These are phyloP conservation scores for Morpho achilles DNA, from an alignment of 2,888 invertebrate species.

Conservation along the genomic window DNA sequence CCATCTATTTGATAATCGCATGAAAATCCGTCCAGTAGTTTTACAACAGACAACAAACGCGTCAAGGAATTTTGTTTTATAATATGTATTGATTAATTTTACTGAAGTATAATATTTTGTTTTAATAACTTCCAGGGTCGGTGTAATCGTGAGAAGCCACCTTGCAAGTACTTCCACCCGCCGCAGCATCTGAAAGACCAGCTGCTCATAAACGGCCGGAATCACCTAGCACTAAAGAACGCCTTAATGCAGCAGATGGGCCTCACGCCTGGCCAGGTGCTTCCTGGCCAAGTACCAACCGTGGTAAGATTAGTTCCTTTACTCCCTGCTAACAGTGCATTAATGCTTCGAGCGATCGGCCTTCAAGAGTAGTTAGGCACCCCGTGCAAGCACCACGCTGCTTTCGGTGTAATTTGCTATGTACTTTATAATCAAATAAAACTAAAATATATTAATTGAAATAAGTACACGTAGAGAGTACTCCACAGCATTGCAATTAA, in stretches of 20 bases:
- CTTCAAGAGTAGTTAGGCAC: constrained; percentile 50
- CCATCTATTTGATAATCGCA: too few relatives aligned
- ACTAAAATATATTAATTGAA: neutral
- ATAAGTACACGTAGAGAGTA: constrained; percentile 47
- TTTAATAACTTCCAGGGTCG: constrained; percentile 88
- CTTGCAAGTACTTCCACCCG: constrained; percentile 99
- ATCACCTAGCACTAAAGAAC: constrained; percentile 99
- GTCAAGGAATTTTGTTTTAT: too few relatives aligned
- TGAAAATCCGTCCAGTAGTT: too few relatives aligned
- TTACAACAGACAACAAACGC: too few relatives aligned
- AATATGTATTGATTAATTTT: too few relatives aligned
- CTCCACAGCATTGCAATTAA: constrained; percentile 49
- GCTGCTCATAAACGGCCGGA: constrained; percentile 99
- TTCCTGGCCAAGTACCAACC: constrained; percentile 95
- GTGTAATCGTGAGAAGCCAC: constrained; percentile 99
- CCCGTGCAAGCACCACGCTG: constrained; percentile 69
- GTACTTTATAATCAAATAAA: constrained; percentile 33
- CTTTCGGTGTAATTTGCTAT: constrained; percentile 72
- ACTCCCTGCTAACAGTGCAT: constrained; percentile 25
- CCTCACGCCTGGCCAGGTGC: constrained; percentile 93
- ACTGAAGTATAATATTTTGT: too few relatives aligned
- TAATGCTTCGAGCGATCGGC: constrained; percentile 71
- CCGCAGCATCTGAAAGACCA: constrained; percentile 99
- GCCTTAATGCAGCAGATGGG: constrained; percentile 98
- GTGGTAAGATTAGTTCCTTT: constrained; percentile 85